Base-by-base conservation (phyloP, 2,888 invertebrate species). In the Boloria selene region DNA sequence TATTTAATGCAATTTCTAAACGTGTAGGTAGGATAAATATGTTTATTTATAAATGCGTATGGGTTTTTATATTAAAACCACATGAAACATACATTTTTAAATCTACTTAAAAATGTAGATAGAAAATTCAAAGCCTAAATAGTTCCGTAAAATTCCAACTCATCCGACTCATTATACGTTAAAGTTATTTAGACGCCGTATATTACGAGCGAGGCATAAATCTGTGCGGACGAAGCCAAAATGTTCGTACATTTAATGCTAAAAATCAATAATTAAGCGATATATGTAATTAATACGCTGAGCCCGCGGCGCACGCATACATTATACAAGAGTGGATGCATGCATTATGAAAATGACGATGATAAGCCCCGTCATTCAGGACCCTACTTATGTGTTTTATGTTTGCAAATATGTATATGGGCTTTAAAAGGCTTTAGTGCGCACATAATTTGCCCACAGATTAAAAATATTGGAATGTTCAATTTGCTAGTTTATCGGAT, bases 261-360 rank as follows among this genome's bases (percentile, higher is more conserved):
- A 89, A 91, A 91, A 91, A 91, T 91, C 91, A 90, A 91, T 91
- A 91, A 90, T 90, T 88, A 90, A 90, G 80, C 86, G 82, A 83
- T 85, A 87, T 86, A 86, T 87, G 89, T 90, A 90, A 90, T 91
- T 90, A 91, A 91, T 89, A 87, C 82, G 80, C 73, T 75, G 81
- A 79, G 73, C 72, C 71, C 76, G 73, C 74, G 70, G 70, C 70
- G 73, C 68, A 65, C 69, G 73, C 74, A 61, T 77, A 75, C 78
- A 78, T 86, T 87, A 88, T 86, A 82, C 75, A 85, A 77, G 79
- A 78, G 77, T 72, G 79, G 83, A 79, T 80, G 78, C 77, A 74
- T 83, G 83, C 82, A 86, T 86, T 86, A 86, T 86, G 83, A 81
- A 84, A 85, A 86, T 88, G 81, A 83, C 78, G 78, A 73, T 79